Evolutionary conservation across 1,140 invertebrate species (phyloP).

Genomic region (Agrypnia vestita): DNA sequence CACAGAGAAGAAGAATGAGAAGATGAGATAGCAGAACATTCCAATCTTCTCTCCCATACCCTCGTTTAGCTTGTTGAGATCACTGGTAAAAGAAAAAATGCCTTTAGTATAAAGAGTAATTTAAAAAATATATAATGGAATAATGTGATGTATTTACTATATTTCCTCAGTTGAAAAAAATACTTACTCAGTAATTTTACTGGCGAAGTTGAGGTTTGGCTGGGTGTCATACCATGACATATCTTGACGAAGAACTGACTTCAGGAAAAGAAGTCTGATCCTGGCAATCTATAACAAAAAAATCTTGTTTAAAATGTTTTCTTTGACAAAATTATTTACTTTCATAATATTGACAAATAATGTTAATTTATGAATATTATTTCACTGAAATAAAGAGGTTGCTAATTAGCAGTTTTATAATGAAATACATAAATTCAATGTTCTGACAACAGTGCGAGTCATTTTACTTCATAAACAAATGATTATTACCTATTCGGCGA

Average conservation of each 20-base stretch:
- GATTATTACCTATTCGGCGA: too few relatives aligned
- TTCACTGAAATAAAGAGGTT: too few relatives aligned
- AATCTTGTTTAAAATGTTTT: too few relatives aligned
- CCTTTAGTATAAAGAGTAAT: slow-evolving; percentile 41
- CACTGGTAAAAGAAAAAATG: slow-evolving; percentile 73
- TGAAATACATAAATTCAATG: too few relatives aligned
- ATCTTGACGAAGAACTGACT: slow-evolving; percentile 88
- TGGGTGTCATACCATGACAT: slow-evolving; percentile 93
- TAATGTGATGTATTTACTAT: slow-evolving; percentile 12
- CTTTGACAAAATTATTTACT: too few relatives aligned
- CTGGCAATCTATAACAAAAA: slow-evolving; percentile 76
- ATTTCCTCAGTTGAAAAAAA: not conserved
- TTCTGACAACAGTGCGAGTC: too few relatives aligned
- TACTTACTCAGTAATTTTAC: slow-evolving; percentile 89
- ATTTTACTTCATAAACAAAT: too few relatives aligned
- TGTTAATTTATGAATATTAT: too few relatives aligned
- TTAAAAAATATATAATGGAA: not conserved
- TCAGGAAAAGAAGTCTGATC: slow-evolving; percentile 81
- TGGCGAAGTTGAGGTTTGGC: slow-evolving; percentile 90
- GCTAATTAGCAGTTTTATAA: too few relatives aligned
- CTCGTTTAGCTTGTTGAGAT: slow-evolving; percentile 89
- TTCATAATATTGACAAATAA: too few relatives aligned
- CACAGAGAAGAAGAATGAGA: slow-evolving; percentile 79
- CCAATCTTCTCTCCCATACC: slow-evolving; percentile 92
- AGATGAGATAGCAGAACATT: slow-evolving; percentile 81